These are phyloP conservation scores for Pampus argenteus DNA, from an alignment of 2,797 vertebrate genomes.

Conservation along the genomic window DNA sequence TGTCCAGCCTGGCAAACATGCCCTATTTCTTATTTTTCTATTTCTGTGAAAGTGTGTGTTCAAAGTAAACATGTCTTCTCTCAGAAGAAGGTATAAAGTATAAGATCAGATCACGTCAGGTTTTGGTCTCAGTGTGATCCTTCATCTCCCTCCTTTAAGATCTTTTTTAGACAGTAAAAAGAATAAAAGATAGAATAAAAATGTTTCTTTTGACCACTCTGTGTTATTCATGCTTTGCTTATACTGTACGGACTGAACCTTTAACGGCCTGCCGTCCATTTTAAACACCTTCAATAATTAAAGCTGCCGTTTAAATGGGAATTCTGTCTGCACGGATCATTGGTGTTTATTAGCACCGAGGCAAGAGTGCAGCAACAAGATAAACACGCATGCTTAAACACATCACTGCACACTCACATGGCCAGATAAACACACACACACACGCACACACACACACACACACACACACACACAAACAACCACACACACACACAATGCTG, in stretches of 20 bases:
- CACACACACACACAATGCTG: background rate
- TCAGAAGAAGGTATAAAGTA: background rate
- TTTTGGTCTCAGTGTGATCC: no score
- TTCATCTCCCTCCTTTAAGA: background rate
- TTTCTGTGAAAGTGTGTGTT: no score
- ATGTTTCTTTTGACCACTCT: background rate
- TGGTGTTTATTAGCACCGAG: conserved; percentile 21
- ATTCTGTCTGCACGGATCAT: conserved; percentile 15
- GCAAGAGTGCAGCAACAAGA: background rate
- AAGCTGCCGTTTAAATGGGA: conserved; percentile 25
- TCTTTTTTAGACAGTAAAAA: no score
- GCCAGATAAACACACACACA: background rate
- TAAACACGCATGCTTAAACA: background rate
- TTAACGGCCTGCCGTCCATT: background rate
- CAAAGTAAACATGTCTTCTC: background rate
- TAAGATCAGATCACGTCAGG: background rate
- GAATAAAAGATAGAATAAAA: no score
- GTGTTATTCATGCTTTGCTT: conserved; percentile 1
- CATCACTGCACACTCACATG: background rate
- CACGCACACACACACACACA: background rate
- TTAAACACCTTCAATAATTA: conserved; percentile 27
- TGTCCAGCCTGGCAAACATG: conserved; percentile 42
- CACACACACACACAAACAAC: background rate
- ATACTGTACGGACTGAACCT: background rate
- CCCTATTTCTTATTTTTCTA: background rate